Percentiles rank a stretch among this genome's conserved stretches.
Conservation (phyloP, 1,140 invertebrate genomes). For the Nebria ingens region DNA sequence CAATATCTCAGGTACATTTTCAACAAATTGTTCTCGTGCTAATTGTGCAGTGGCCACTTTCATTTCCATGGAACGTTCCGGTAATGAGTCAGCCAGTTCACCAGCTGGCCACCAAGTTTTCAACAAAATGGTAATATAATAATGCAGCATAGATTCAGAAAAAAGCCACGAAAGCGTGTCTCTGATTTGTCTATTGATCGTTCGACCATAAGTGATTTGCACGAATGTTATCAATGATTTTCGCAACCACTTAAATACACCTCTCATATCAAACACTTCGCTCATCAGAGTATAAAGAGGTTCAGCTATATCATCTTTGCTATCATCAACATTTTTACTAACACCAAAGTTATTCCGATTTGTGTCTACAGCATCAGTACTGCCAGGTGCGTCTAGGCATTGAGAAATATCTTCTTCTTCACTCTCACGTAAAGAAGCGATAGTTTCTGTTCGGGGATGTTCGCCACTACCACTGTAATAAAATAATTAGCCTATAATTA, state of each 20-base stretch:
- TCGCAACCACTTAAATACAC: constrained; percentile 76
- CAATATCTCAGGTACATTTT: constrained; percentile 67
- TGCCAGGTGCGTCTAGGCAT: constrained; percentile 49
- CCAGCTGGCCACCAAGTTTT: constrained; percentile 86
- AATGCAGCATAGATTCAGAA: constrained; percentile 82
- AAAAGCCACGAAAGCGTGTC: constrained; percentile 79
- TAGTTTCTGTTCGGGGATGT: constrained; percentile 27
- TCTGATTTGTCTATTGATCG: constrained; percentile 83
- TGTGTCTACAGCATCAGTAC: constrained; percentile 35
- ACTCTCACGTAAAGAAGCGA: constrained; percentile 37
- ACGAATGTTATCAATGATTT: constrained; percentile 84
- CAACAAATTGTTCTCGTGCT: constrained; percentile 54
- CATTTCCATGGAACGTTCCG: constrained; percentile 54
- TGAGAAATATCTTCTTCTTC: constrained; percentile 66
- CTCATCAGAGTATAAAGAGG: constrained; percentile 75
- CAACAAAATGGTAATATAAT: constrained; percentile 70
- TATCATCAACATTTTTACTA: constrained; percentile 41
- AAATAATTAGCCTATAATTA: constrained; percentile 24
- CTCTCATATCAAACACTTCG: constrained; percentile 81
- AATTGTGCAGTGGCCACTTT: constrained; percentile 54
- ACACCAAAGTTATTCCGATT: constrained; percentile 31
- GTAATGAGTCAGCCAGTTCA: constrained; percentile 43
- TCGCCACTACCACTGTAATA: constrained; percentile 26
- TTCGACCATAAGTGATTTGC: constrained; percentile 82
- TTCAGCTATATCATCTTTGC: constrained; percentile 76